Conservation (phyloP, 2,113 vertebrate species). For the Hypanus sabinus region DNA sequence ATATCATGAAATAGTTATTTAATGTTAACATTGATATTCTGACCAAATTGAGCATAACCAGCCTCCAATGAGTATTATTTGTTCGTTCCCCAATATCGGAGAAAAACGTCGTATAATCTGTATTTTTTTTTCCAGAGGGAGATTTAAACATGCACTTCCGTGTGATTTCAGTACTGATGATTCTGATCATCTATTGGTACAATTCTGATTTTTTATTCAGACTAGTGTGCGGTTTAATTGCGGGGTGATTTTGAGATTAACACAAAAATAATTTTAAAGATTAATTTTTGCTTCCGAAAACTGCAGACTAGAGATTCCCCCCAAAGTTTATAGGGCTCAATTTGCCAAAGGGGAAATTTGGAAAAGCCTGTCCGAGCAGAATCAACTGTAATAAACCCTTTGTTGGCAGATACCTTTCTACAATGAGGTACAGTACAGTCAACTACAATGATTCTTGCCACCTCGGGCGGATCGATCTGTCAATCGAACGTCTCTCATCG, state of each 20-base stretch:
- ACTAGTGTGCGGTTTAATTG: not conserved
- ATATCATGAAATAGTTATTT: not conserved
- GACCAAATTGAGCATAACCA: not conserved
- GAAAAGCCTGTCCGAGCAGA: not conserved
- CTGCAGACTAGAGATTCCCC: not conserved
- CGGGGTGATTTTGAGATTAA: not conserved
- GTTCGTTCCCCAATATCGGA: not conserved
- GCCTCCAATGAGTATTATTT: not conserved
- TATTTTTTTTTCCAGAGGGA: not conserved
- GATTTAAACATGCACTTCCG: not conserved
- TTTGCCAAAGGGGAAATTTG: not conserved
- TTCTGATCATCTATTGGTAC: not conserved
- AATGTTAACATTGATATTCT: not conserved
- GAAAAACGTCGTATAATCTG: not conserved
- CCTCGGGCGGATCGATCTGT: not conserved
- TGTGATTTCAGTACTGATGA: not conserved
- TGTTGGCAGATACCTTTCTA: not conserved
- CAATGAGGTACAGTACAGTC: not conserved
- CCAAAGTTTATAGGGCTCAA: not conserved
- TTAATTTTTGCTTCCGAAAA: not conserved
- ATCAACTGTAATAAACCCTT: not conserved
- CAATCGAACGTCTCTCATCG: not conserved
- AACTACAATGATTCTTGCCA: no score
- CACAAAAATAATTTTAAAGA: not conserved
- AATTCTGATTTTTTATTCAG: not conserved